Evolutionary conservation across 2,113 vertebrate genomes (phyloP).

Genomic region (Melospiza georgiana): DNA sequence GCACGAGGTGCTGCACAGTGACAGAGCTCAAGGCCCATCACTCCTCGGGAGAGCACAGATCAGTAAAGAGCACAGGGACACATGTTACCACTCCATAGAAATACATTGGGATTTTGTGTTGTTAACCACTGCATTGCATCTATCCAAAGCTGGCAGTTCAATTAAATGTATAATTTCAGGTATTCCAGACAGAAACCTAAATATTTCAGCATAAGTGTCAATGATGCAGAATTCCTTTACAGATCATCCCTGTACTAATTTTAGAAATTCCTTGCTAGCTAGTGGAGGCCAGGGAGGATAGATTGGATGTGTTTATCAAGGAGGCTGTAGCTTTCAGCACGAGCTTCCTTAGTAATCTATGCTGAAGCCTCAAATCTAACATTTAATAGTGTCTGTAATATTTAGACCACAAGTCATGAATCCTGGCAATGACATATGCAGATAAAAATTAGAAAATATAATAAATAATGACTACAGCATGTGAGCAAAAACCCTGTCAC

Average conservation of each 20-base stretch:
- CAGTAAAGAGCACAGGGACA: not conserved
- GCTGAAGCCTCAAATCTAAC: not conserved
- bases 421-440: fast-evolving
- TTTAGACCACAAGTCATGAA: not conserved
- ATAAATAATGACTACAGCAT: not conserved
- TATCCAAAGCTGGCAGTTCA: not conserved
- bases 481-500: not conserved
- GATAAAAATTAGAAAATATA: not conserved
- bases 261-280: not conserved
- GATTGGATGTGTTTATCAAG: not conserved
- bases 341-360: not conserved
- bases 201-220: not conserved
- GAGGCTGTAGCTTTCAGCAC: not conserved
- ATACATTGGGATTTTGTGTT: not conserved
- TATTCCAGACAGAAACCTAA: not conserved
- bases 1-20: fast-evolving
- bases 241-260: not conserved
- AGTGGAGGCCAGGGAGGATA: not conserved
- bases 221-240: not conserved
- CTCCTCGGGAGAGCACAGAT: not conserved
- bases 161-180: not conserved
- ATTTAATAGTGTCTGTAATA: not conserved
- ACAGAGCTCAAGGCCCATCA: not conserved
- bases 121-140: not conserved
- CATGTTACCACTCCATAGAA: not conserved